Base-by-base conservation (phyloP, 2,797 vertebrate species). In the Thripadectes ignobilis region DNA sequence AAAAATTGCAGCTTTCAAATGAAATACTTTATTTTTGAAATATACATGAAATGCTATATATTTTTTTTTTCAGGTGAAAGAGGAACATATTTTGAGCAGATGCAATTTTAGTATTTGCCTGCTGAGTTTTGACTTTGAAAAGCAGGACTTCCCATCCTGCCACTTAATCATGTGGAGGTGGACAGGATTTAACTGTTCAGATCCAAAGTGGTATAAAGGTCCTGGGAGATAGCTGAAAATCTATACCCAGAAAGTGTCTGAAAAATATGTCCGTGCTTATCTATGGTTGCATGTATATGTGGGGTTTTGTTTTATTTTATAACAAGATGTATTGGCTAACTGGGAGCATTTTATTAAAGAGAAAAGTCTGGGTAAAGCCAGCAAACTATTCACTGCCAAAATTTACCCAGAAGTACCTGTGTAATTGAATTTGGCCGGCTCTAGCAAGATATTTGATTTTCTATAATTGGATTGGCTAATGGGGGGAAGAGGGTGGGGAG, bases 401-500 rank as follows among this genome's bases (percentile, higher is more conserved):
- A 94, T 93, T 88, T 94, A 95, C 95, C 95, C 94, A 97, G 95
- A 96, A 94, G 94, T 96, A 96, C 93, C 92, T 92, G 79, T 85
- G 80, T 97, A 97, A 97, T 97, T 97, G 93, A 97, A 96, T 97
- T 97, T 95, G 91, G 92, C 88, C 9, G 21, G 67, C 91, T 95
- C 79, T 93, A 96, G 95, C 91, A 94, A 95, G 94, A 96, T 95
- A 97, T 97, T 97, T 96, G 94, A 96, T 97, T 97, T 96, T 96
- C 91, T 95, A 95, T 97, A 96, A 97, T 96, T 97, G 93, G 95
- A 97, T 96, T 96, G 97, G 94, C 86, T 96, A 96, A 94, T 96
- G 79, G 88, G 93, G 93, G 76, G 79, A 94, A 92, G 41, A 94
- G 73, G 92, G 92, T 88, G 91, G 89, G 61, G 76, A 92, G 66